phyloP scores from a whole-genome alignment of 2,888 invertebrate genomes.

The Pandemis corylana region DNA sequence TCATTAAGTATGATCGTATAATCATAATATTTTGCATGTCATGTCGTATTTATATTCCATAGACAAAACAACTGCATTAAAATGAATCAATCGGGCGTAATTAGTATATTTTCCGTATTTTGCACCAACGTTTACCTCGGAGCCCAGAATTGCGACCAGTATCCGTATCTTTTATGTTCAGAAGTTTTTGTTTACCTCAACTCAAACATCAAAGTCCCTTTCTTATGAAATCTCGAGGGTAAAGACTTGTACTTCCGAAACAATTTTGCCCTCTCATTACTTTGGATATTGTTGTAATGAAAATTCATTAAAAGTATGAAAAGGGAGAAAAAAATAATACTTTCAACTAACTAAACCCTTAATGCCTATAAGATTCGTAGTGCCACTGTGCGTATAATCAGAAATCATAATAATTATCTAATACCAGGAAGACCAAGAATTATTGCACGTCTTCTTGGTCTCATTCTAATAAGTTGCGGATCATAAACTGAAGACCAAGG shows the following conservation, averaged over 20 bases:
- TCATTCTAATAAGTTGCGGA: too few species aligned
- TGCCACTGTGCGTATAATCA: too few species aligned
- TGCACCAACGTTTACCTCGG: neutral
- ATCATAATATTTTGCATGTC: too few species aligned
- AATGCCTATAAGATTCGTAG: too few species aligned
- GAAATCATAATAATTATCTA: too few species aligned
- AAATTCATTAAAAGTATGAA: neutral
- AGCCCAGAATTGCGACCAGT: neutral
- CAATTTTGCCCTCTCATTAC: neutral
- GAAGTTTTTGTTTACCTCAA: conserved; percentile 6
- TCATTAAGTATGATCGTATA: too few species aligned
- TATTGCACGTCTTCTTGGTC: too few species aligned
- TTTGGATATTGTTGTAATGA: conserved; percentile 1
- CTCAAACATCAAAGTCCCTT: conserved; percentile 12
- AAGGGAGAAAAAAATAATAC: neutral
- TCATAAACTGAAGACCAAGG: too few species aligned
- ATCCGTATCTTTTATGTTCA: neutral
- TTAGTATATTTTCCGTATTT: neutral
- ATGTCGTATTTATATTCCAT: too few species aligned
- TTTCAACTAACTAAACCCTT: too few species aligned
- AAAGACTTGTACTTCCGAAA: conserved; percentile 1
- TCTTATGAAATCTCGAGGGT: conserved; percentile 2
- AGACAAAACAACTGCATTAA: neutral
- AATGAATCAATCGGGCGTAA: neutral
- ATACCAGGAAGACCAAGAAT: too few species aligned